Evolutionary conservation across 2,888 invertebrate genomes (phyloP), one percentile per base, ranked within the genome.

Genomic region (Eristalis arbustorum): DNA sequence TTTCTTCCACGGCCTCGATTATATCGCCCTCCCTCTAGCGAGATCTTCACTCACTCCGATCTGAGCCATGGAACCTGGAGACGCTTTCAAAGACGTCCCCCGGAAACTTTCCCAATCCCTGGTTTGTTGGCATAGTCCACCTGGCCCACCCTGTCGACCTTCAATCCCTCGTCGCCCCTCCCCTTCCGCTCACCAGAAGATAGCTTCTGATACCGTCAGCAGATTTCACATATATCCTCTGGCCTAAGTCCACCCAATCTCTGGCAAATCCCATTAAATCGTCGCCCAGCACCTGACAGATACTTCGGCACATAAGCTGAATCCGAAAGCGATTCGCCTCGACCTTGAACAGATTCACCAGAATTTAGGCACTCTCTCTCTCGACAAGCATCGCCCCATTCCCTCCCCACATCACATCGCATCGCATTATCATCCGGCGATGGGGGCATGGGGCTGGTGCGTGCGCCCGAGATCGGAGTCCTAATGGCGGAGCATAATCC

Each of bases 401-500:
- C n/a, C 42, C 1, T 14, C 42, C 0, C 6, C 18, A 1, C 49
- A 4, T 8, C 6, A 64, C 14, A 37, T 23, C 63, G 57, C 23
- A 31, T 74, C 57, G 57, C 56, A 73, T 64, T 56, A 74, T 57
- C 63, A 25, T 49, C 22, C 22, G 11, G 10, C 31, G 31, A 31
- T 34, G 37, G 23, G 10, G 3, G 1, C 3, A 31, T 34, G 37
- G 23, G 10, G 3, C 2, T 6, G 23, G 18, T 64, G 56, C 49
- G 74, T 28, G 63, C 31, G 28, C n/a, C 42, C 14, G 5, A 42
- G 18, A n/a, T 42, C 49, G 76, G 80, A 84, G 67, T 49, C 23
- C 18, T 78, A 71, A 82, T 78, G 74, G 77, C 77, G 64, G 69
- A 74, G 75, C 78, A 67, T 82, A 74, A 85, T 85, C 82, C 77